These are phyloP conservation scores for Apamea anceps DNA, from an alignment of 2,888 invertebrate genomes.

Conservation along the genomic window DNA sequence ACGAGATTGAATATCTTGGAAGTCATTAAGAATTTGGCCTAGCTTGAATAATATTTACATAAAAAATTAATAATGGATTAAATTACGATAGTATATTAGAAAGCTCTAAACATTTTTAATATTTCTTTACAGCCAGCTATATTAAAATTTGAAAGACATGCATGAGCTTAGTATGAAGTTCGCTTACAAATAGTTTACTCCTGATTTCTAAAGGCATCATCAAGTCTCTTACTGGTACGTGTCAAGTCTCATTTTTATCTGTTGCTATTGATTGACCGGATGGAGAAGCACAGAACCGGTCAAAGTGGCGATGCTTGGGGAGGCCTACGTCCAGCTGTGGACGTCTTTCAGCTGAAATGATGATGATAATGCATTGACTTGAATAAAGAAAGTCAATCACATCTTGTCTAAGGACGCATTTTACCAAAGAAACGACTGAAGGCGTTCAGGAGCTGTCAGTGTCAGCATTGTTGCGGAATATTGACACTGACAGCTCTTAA, in stretches of 20 bases:
- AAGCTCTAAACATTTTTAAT: constrained; percentile 40
- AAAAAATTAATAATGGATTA: constrained; percentile 18
- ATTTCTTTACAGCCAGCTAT: background rate
- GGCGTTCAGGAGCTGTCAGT: background rate
- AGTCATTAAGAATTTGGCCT: constrained; percentile 34
- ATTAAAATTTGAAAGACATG: background rate
- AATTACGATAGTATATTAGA: constrained; percentile 32
- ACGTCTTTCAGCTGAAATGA: background rate
- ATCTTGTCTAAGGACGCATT: background rate
- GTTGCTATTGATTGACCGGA: background rate
- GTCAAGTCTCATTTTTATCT: constrained; percentile 5
- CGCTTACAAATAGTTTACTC: background rate
- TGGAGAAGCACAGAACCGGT: background rate
- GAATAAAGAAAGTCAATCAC: constrained; percentile 12
- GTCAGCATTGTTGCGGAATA: background rate
- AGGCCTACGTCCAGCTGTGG: background rate
- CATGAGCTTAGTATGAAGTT: background rate
- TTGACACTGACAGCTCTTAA: background rate
- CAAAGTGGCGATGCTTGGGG: background rate
- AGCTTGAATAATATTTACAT: constrained; percentile 47
- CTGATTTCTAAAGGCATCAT: constrained; percentile 17
- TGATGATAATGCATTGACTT: background rate
- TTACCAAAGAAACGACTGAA: background rate
- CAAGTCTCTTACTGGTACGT: background rate
- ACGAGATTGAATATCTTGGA: constrained; percentile 57